Base-by-base conservation (phyloP, 2,113 vertebrate genomes). In the Excalfactoria chinensis region DNA sequence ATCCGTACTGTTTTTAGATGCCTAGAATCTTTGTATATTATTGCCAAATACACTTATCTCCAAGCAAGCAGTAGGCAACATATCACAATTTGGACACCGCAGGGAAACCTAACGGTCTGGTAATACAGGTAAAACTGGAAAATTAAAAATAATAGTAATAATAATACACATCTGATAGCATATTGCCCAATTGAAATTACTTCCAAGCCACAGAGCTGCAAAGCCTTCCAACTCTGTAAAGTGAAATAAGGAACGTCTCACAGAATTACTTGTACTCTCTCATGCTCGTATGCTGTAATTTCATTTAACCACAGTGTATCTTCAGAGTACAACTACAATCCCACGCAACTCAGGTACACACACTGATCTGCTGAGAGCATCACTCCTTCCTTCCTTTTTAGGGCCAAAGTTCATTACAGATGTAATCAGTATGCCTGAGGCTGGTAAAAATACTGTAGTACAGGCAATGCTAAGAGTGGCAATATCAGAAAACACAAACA, bases 1-100 rank as follows among this genome's bases (percentile, higher is more conserved):
- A 97, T 97, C 91, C 97, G 86, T 96, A 96, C 96, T 92, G 94
- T 64, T 91, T 97, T 97, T 94, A 96, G 95, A 94, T 95, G 95
- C 91, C 96, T 96, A 97, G 96, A 88, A 95, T 96, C 94, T 95
- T 93, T 93, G 94, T 95, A 95, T 94, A 95, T 97, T 97, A 98
- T 97, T 98, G 97, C 98, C 98, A 97, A 97, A 97, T 97, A 97
- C 95, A 98, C 90, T 93, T 97, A 97, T 98, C 95, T 97, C 96
- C 95, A 98, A 98, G 98, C 98, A 98, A 98, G 96, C 97, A 95
- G 96, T 97, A 98, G 98, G 98, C 98, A 98, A 98, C 96, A 95
- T 97, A 93, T 95, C 97, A 98, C 97, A 98, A 97, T 97, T 97
- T 98, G 97, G 97, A 98, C 97, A 97, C 97, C 93, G 97, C 96